These are phyloP conservation scores for Alouatta palliata DNA, from an alignment of 2,113 vertebrate species.

Conservation along the genomic window DNA sequence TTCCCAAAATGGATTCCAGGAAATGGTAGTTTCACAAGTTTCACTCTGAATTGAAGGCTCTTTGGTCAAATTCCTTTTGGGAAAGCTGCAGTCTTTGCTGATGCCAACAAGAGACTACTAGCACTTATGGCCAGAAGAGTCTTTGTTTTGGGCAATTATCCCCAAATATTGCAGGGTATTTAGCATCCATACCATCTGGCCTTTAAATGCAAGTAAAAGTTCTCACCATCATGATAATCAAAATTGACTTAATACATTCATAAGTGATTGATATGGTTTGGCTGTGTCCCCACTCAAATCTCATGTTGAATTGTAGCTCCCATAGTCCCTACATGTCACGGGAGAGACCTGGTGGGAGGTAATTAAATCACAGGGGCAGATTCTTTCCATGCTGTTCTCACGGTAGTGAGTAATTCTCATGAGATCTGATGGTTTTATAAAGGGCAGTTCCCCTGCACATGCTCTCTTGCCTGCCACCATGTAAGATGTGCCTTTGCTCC, in stretches of 20 bases:
- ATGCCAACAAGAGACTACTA: background rate
- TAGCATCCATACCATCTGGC: fast-evolving
- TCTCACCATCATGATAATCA: background rate
- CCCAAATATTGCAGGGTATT: background rate
- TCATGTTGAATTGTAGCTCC: too few species aligned
- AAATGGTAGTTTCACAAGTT: background rate
- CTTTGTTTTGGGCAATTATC: background rate
- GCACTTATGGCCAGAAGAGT: background rate
- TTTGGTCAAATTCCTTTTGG: background rate
- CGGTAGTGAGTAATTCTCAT: too few species aligned
- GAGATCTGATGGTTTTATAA: too few species aligned
- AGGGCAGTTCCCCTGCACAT: too few species aligned
- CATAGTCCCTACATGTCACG: too few species aligned
- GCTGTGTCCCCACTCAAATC: too few species aligned
- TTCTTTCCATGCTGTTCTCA: too few species aligned
- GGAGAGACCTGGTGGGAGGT: too few species aligned
- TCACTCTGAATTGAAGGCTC: background rate
- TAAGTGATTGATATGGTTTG: background rate
- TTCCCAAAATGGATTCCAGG: background rate
- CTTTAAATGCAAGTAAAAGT: background rate
- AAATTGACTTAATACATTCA: background rate
- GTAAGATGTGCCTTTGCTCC: too few species aligned
- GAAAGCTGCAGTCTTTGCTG: background rate
- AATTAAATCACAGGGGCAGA: too few species aligned
- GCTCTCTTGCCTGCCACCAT: too few species aligned